phyloP scores from a whole-genome alignment of 1,140 invertebrate genomes.

The Megalonaias nervosa region DNA sequence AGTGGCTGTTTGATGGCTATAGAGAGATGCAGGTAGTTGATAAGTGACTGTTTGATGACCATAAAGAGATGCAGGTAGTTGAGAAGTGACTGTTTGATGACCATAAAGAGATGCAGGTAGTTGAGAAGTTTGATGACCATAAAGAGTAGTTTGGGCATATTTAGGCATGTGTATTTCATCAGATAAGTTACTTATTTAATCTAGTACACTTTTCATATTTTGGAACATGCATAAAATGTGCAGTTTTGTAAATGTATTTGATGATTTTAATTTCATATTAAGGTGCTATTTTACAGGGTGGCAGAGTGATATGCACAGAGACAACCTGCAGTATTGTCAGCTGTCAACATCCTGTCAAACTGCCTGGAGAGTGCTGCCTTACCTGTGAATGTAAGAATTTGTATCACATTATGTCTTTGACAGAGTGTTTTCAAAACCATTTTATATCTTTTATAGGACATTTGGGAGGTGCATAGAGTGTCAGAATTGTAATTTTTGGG shows the following conservation, averaged over 20 bases:
- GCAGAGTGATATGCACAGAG: conserved; percentile 46
- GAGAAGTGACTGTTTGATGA: too few relatives aligned
- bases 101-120: conserved; percentile 11
- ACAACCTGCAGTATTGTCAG: conserved; percentile 44
- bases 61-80: not conserved
- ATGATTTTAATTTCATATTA: too few relatives aligned
- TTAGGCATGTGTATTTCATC: conserved; percentile 50
- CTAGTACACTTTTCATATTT: conserved; percentile 44
- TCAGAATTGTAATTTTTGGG: too few relatives aligned
- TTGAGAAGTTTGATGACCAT: not conserved
- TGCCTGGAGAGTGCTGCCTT: conserved; percentile 65
- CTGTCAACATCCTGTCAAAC: conserved; percentile 59
- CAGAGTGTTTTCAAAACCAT: too few relatives aligned
- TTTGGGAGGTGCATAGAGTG: too few relatives aligned
- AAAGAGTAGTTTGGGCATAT: conserved; percentile 24
- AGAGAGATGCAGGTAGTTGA: too few relatives aligned
- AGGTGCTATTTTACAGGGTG: conserved; percentile 45
- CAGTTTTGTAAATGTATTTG: too few relatives aligned
- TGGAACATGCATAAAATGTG: too few relatives aligned
- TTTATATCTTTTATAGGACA: too few relatives aligned
- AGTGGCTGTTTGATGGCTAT: too few relatives aligned
- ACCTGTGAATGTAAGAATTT: conserved; percentile 59
- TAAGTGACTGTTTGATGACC: too few relatives aligned
- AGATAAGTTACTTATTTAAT: conserved; percentile 43
- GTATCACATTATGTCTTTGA: too few relatives aligned